Conservation (phyloP, 2,888 invertebrate genomes). For the Apotomis betuletana region DNA sequence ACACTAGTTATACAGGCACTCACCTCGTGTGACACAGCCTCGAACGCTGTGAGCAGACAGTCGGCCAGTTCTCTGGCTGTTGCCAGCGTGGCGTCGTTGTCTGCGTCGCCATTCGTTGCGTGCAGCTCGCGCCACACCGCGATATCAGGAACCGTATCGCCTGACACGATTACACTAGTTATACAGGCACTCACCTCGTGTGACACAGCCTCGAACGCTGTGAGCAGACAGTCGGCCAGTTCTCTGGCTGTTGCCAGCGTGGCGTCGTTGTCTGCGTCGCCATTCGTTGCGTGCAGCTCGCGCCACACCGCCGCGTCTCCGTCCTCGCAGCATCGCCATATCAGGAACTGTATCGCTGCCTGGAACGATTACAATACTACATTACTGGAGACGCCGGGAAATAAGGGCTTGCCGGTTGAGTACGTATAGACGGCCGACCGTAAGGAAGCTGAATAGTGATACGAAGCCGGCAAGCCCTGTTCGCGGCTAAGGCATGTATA, state of each 20-base stretch:
- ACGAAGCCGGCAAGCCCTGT: too few relatives aligned
- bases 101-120: background rate
- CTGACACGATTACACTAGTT: conserved; percentile 1
- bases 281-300: background rate
- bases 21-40: background rate
- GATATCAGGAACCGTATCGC: conserved; percentile 31
- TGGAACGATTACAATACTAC: background rate
- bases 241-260: background rate
- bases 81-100: background rate
- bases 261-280: conserved; percentile 3
- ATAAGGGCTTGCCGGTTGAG: too few relatives aligned
- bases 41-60: conserved; percentile 4
- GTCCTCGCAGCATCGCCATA: conserved; percentile 9
- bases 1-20: too few relatives aligned
- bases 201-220: background rate
- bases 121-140: conserved; percentile 25
- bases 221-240: conserved; percentile 2
- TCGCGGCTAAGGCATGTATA: too few relatives aligned
- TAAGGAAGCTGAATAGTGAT: too few relatives aligned
- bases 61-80: background rate
- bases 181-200: background rate
- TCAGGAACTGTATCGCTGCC: conserved; percentile 33
- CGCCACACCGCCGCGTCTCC: conserved; percentile 1
- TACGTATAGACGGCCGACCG: too few relatives aligned
- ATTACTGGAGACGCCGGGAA: too few relatives aligned